phyloP scores from a whole-genome alignment of 1,140 invertebrate genomes.

The Psix sp. region DNA sequence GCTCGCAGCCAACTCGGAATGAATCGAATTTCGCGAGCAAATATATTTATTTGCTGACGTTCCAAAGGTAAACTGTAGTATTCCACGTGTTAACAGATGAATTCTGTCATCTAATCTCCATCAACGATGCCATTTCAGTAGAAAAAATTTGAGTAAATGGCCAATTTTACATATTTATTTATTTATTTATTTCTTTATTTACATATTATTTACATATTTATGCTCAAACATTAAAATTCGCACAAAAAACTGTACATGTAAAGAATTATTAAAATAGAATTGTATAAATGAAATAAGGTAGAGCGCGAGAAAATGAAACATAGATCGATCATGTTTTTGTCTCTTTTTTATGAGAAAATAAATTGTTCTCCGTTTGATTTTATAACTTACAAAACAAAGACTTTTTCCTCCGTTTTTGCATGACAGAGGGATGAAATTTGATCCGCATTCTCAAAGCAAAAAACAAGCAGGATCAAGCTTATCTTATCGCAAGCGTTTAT shows the following conservation, averaged over 20 bases:
- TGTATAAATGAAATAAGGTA: no score
- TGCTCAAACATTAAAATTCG: no score
- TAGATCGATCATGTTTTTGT: no score
- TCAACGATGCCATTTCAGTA: constrained; percentile 38
- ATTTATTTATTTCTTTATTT: no score
- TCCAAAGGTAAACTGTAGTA: constrained; percentile 34
- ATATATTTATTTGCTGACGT: constrained; percentile 48
- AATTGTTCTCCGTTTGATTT: no score
- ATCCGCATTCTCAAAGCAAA: constrained; percentile 38
- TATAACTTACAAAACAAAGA: no score
- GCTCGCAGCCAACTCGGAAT: constrained; percentile 22
- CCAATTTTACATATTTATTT: no score
- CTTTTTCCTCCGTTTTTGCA: constrained; percentile 5
- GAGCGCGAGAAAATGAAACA: no score
- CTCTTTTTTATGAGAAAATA: no score
- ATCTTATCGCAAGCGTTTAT: constrained; percentile 62
- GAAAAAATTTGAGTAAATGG: constrained; percentile 40
- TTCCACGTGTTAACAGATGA: constrained; percentile 40
- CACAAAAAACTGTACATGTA: no score
- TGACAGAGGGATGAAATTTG: constrained; percentile 42
- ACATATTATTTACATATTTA: no score
- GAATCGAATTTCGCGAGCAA: constrained; percentile 49
- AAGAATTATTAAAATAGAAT: no score
- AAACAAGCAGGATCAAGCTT: constrained; percentile 48
- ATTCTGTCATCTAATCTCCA: constrained; percentile 49